These are phyloP conservation scores for Peromyscus leucopus DNA, from an alignment of 2,113 vertebrate genomes.

Conservation along the genomic window DNA sequence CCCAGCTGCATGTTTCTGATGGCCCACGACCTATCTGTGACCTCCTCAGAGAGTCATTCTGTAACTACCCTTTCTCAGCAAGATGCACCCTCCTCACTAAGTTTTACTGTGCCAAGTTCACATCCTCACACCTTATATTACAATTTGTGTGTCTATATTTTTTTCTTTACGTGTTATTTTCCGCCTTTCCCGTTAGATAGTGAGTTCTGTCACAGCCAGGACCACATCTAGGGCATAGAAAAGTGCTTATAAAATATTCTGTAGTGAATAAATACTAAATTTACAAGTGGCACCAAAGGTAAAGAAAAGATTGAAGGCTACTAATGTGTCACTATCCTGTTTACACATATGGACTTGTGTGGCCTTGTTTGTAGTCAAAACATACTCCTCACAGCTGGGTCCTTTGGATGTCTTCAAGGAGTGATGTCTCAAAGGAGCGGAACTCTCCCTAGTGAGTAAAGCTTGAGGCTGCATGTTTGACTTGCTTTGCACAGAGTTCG, in stretches of 20 bases:
- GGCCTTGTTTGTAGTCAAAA: conserved; percentile 18
- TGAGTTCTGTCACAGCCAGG: not conserved
- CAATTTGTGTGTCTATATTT: not conserved
- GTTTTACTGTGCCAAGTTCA: not conserved
- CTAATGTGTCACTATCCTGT: not conserved
- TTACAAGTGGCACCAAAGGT: not conserved
- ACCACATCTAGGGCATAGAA: not conserved
- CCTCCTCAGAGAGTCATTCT: not conserved
- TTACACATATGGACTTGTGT: not conserved
- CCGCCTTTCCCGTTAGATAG: not conserved
- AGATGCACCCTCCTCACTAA: not conserved
- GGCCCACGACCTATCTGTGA: not conserved
- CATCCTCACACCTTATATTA: not conserved
- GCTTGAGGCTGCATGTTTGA: not conserved
- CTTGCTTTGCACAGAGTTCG: conserved; percentile 28
- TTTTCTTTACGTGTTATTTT: not conserved
- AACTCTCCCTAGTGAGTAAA: conserved; percentile 18
- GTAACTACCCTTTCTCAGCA: not conserved
- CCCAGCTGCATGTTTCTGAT: not conserved
- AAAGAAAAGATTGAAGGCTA: not conserved
- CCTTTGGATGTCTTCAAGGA: not conserved
- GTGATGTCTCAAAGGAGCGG: no score
- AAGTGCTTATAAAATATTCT: conserved; percentile 16
- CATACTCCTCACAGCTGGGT: not conserved
- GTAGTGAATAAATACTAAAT: conserved; percentile 15